Base-by-base conservation (phyloP, 1,140 invertebrate genomes). In the Drosophila tropicalis region DNA sequence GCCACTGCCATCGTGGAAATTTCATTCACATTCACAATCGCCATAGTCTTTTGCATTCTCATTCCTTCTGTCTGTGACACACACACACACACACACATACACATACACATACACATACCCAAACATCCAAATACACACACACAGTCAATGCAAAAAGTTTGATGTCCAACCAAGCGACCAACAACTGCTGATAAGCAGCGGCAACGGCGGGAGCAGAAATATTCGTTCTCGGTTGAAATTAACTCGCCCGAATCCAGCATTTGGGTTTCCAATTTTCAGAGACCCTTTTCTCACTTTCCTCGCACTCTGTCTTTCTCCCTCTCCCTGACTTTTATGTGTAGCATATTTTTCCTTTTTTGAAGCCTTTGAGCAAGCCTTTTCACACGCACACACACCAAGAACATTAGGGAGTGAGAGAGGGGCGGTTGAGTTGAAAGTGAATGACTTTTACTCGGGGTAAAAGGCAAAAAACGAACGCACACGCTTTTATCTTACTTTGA, bases 111-210 rank as follows among this genome's bases (percentile, higher is more conserved):
- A 47, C 44, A 15, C 13, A 47, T 7, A 47, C 44, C n/a, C n/a
- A n/a, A n/a, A n/a, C n/a, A n/a, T n/a, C n/a, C n/a, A n/a, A n/a
- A n/a, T n/a, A 47, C 41, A 19, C 15, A 22, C 44, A 51, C 10
- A 51, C 7, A 76, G 71, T 73, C 70, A 55, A 73, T 69, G 70
- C 60, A 72, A 72, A 72, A 68, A 29, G 22, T 76, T 76, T 76
- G 73, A 61, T 51, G 44, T 51, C 44, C 44, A 51, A 51, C 44
- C 44, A 51, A 51, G 44, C 44, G 44, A 51, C 44, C 44, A 51
- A 51, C 65, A 76, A 60, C 73, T 76, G 73, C 66, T 72, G 74
- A 76, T 76, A 76, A 76, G 74, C 74, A 76, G 68, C 36, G 72
- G 63, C 68, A 71, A 71, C 44, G 17, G 15, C 44, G 44, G 44